phyloP scores from a whole-genome alignment of 2,888 invertebrate genomes.

The Cephus spinipes region DNA sequence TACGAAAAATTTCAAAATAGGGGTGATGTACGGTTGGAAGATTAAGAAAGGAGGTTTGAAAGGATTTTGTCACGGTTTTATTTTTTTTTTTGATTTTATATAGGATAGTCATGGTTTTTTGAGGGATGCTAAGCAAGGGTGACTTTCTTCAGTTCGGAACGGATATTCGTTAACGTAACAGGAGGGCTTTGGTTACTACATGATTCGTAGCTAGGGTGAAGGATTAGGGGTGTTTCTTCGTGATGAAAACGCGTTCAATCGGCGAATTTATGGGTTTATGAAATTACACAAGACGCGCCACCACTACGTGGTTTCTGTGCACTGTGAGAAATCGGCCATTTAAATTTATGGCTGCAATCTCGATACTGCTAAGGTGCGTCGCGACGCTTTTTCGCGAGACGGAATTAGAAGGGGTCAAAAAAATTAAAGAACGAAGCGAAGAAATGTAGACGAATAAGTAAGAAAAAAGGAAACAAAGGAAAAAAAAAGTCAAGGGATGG shows the following conservation, averaged over 20 bases:
- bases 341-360: slow-evolving; percentile 33
- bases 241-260: not conserved
- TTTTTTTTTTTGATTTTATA: not conserved
- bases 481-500: not conserved
- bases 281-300: not conserved
- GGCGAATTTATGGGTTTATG: not conserved
- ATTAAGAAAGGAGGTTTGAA: too few relatives aligned
- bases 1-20: not conserved
- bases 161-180: not conserved
- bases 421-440: not conserved
- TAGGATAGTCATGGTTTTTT: too few relatives aligned
- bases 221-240: not conserved
- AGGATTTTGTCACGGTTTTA: not conserved
- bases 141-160: not conserved
- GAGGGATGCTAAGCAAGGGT: not conserved
- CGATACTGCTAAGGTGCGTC: not conserved
- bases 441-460: not conserved
- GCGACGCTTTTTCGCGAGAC: not conserved
- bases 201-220: not conserved
- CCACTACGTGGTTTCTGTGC: not conserved
- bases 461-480: not conserved
- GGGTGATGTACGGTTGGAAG: too few relatives aligned
- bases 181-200: not conserved
- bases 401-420: not conserved
- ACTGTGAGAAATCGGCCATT: slow-evolving; percentile 32